Percentiles rank a stretch among this genome's conserved stretches.
Conservation (phyloP, 2,888 invertebrate species). For the Exephanes ischioxanthus region DNA sequence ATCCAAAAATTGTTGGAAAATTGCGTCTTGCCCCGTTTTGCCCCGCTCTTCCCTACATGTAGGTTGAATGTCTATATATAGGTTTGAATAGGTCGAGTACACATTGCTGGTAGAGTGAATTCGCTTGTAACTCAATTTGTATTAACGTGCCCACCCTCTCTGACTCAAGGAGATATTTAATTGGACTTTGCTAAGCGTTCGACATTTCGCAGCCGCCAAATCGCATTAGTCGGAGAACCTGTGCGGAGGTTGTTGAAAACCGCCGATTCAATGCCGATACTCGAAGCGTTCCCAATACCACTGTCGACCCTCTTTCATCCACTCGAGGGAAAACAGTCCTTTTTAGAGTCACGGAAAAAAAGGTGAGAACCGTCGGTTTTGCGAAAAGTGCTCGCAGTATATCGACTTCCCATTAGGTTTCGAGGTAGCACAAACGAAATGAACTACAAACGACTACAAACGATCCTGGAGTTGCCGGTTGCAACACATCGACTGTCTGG, state of each 20-base stretch:
- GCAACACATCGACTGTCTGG: no score
- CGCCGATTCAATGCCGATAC: constrained; percentile 27
- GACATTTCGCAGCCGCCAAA: constrained; percentile 45
- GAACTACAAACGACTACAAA: background rate
- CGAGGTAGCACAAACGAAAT: background rate
- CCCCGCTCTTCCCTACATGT: background rate
- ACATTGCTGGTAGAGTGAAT: constrained; percentile 27
- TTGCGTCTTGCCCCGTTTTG: no score
- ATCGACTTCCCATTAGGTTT: no score
- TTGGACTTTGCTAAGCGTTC: constrained; percentile 53
- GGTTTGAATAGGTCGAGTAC: background rate
- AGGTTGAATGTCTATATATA: background rate
- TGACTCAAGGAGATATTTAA: constrained; percentile 41
- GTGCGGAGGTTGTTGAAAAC: constrained; percentile 16
- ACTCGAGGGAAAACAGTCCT: background rate
- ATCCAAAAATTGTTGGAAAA: no score
- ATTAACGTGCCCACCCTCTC: background rate
- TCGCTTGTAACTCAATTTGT: constrained; percentile 57
- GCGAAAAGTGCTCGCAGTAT: no score
- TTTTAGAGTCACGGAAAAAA: no score
- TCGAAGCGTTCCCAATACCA: constrained; percentile 37
- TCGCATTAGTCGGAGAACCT: constrained; percentile 48
- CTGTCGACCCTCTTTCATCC: background rate
- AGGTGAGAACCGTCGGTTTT: no score
- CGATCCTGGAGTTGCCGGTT: no score